Evolutionary conservation across 23 tunicate genomes (phyloP).

Genomic region (Halocynthia aurantium): DNA sequence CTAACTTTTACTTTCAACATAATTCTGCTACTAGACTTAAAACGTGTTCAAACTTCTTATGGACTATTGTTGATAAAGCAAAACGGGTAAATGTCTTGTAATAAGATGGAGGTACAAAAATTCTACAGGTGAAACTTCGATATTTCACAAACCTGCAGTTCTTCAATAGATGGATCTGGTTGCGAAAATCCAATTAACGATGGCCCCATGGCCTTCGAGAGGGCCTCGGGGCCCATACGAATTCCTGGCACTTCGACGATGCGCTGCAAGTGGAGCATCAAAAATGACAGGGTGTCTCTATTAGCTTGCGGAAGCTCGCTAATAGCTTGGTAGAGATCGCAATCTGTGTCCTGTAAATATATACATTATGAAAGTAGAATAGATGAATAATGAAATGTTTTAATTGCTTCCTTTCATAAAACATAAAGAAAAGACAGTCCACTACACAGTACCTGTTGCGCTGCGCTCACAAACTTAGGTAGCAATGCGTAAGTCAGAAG

Average conservation of each 20-base stretch:
- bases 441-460: conserved; percentile 23
- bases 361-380: not conserved
- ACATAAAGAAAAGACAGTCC: too few relatives aligned
- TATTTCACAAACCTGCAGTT: conserved; percentile 34
- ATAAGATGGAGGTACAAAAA: too few relatives aligned
- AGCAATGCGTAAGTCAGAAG: conserved; percentile 63
- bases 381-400: too few relatives aligned
- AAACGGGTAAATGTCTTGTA: too few relatives aligned
- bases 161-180: conserved; percentile 53
- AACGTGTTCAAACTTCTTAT: too few relatives aligned
- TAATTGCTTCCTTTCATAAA: too few relatives aligned
- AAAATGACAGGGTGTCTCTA: conserved; percentile 77
- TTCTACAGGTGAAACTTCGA: too few relatives aligned
- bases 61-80: too few relatives aligned
- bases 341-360: conserved; percentile 9
- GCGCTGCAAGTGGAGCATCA: conserved; percentile 83
- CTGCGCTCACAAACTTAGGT: conserved; percentile 62
- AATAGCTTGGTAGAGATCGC: conserved; percentile 19
- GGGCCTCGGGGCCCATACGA: conserved; percentile 71
- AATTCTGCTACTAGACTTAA: too few relatives aligned
- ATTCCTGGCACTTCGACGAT: conserved; percentile 55
- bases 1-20: too few relatives aligned
- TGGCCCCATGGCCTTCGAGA: conserved; percentile 86
- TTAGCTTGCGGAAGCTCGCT: conserved; percentile 37
- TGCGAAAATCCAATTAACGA: conserved; percentile 69